phyloP scores from a whole-genome alignment of 2,797 vertebrate species.

The Myoxocephalus aenaeus region DNA sequence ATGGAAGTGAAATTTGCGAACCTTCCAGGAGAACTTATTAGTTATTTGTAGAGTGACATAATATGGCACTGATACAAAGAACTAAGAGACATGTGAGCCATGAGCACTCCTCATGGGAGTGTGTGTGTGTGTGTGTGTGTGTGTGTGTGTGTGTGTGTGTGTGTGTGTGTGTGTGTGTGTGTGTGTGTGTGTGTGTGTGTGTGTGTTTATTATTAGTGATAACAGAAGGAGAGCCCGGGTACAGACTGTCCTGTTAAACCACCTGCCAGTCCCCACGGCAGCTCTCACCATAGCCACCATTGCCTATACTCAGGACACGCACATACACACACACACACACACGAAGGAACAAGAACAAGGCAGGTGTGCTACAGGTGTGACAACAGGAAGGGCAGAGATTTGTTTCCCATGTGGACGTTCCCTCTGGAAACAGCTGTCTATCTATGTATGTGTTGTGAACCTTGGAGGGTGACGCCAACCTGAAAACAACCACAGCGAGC shows the following conservation, averaged over 20 bases:
- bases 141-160: constrained; percentile 44
- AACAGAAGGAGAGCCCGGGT: constrained; percentile 43
- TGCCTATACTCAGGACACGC: constrained; percentile 3
- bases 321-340: not conserved
- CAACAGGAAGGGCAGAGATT: constrained; percentile 37
- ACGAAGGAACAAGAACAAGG: not conserved
- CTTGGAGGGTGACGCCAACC: constrained; percentile 9
- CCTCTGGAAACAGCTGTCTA: constrained; percentile 16
- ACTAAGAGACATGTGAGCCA: constrained; percentile 12
- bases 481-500: constrained; percentile 25
- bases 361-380: constrained; percentile 36
- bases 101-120: constrained; percentile 47
- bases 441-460: constrained; percentile 16
- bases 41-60: not conserved
- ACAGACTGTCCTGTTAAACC: constrained; percentile 42
- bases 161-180: constrained; percentile 41
- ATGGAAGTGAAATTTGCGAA: not conserved
- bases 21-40: not conserved
- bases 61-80: not conserved
- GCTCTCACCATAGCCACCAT: constrained; percentile 45
- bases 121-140: constrained; percentile 40
- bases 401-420: constrained; percentile 30
- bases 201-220: constrained; percentile 28
- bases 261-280: constrained; percentile 36
- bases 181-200: constrained; percentile 42